Conservation (phyloP, 2,888 invertebrate species). For the Cryptophagus acutangulus region DNA sequence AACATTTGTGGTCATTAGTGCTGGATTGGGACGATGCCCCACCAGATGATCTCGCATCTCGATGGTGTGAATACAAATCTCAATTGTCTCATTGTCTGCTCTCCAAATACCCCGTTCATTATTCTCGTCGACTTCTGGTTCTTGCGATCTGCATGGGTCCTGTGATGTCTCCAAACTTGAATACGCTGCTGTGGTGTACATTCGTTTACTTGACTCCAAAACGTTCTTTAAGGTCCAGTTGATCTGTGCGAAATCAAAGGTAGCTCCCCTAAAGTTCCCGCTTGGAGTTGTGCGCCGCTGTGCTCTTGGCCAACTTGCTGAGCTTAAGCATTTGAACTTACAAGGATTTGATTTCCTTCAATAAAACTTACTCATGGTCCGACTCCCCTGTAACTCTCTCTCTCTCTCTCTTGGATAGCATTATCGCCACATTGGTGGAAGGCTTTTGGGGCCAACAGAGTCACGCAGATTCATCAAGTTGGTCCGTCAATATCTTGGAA, state of each 20-base stretch:
- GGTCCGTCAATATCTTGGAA: too few species aligned
- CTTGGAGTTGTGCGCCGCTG: conserved; percentile 29
- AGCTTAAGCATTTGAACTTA: too few species aligned
- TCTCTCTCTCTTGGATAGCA: too few species aligned
- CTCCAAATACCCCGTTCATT: conserved; percentile 9
- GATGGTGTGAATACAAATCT: background rate
- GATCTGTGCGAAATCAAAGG: conserved; percentile 30
- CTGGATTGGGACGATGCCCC: conserved; percentile 12
- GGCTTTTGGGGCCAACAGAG: too few species aligned
- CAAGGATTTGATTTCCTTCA: too few species aligned
- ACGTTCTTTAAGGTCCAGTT: conserved; percentile 12
- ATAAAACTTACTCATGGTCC: too few species aligned
- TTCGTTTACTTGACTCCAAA: conserved; percentile 11
- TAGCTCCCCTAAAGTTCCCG: conserved; percentile 32
- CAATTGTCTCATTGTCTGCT: background rate
- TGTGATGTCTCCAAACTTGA: conserved; percentile 21
- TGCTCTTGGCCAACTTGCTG: conserved; percentile 22
- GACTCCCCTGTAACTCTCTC: too few species aligned
- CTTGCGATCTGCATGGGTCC: conserved; percentile 22
- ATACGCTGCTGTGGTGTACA: conserved; percentile 20
- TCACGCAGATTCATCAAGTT: too few species aligned
- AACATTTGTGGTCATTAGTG: conserved; percentile 15
- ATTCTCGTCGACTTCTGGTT: background rate
- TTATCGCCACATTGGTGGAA: too few species aligned
- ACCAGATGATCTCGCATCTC: background rate